Base-by-base conservation (phyloP, 2,888 invertebrate species). In the Hirtodrosophila histrioides region DNA sequence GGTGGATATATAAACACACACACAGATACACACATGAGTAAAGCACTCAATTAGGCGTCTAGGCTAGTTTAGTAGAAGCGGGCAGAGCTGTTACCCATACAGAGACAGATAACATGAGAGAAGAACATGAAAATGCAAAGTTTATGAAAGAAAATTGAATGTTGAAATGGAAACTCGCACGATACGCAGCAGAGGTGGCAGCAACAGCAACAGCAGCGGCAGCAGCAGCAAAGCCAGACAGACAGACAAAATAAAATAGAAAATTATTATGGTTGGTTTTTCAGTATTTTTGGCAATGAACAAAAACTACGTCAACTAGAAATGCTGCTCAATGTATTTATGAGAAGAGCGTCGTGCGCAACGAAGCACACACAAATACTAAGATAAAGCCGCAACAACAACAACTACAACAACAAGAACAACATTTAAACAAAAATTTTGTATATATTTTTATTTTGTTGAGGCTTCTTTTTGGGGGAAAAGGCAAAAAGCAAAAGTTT, bases 281-380 rank as follows among this genome's bases (percentile, higher is more conserved):
- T 73, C 76, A 73, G 85, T 86, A 88, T 90, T 90, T 90, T 89
- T 89, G 90, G 89, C 90, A 90, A 89, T 84, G 86, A 86, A 85
- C 76, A 68, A 79, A 69, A 88, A 86, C 82, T 83, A 75, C 86
- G 80, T 73, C 86, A 88, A 77, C 69, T 75, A 74, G 65, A 66
- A 80, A 61, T 48, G 66, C 65, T 80, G 72, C 68, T 68, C 61
- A 35, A 44, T 54, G 75, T 86, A 60, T 72, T 73, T 63, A 67
- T 79, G 88, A 86, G 74, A 56, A 79, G 81, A 88, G 87, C 79
- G 88, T 80, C 84, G 88, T 81, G 79, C 83, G 75, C 88, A 87
- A 87, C 79, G 82, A 75, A 69, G 44, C 50, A 41, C 68, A 45
- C 60, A 48, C 73, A 72, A 41, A 67, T 31, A 58, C 54, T 45